Base-by-base conservation (phyloP, 2,113 vertebrate genomes). In the Jaculus jaculus region DNA sequence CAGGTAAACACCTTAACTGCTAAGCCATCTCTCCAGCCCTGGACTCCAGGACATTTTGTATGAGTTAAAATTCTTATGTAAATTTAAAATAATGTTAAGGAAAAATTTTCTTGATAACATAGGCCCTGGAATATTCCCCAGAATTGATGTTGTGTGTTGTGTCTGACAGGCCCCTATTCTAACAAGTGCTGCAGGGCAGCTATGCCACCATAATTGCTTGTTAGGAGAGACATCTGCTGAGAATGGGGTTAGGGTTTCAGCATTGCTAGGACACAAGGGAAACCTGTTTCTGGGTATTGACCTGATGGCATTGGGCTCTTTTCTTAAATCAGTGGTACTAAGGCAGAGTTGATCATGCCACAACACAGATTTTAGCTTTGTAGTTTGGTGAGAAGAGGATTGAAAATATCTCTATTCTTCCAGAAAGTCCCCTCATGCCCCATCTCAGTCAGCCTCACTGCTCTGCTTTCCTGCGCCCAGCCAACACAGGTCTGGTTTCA, bases 81-180 rank as follows among this genome's bases (percentile, higher is more conserved):
- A 72, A 88, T 79, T 79, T 63, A 79, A 91, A 54, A 77, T 65
- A 77, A 66, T 79, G 24, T 88, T 73, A 86, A 83, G 58, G 32
- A 4, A 63, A 71, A 42, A 34, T 24, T 26, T 74, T 39, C 63
- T 30, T 37, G 21, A 72, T 83, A 65, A 51, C 20, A 60, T 15
- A 74, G 47, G 26, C 7, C 26, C 65, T 24, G 61, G 63, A 32
- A 15, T 69, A n/a, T 39, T 68, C 20, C 54, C 77, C 32, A 47
- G 7, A 84, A 65, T 20, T 69, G 60, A n/a, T 15, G 17, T 4
- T 47, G 2, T 28, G 37, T 32, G 23, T 28, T 79, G 0, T 30
- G 58, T 32, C 24, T 80, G 66, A 74, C 51, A 83, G 42, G 30
- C 16, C n/a, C 28, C 8, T 7, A 66, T 74, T 87, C 72, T 73